A percentile compares a stretch with the other conserved stretches of the same genome.
phyloP scores from a whole-genome alignment of 2,797 vertebrate species.

The Antrozous pallidus region DNA sequence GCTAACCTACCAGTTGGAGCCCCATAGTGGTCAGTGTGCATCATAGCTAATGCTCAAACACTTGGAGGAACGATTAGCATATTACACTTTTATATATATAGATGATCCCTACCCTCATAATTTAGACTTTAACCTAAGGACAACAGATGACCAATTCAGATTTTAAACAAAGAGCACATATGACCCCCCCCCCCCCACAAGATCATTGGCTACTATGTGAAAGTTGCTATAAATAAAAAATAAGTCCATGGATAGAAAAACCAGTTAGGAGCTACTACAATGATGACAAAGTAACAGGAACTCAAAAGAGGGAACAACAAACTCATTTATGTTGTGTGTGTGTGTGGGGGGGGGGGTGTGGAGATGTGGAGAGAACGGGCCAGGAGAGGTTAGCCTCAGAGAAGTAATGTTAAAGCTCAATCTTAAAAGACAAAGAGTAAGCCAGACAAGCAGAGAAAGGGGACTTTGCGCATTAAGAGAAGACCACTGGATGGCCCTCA shows the following conservation, averaged over 20 bases:
- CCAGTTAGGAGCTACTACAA: background rate
- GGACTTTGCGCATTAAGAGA: background rate
- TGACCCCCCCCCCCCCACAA: too few species aligned
- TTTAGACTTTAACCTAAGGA: conserved; percentile 45
- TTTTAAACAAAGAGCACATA: background rate
- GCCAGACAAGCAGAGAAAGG: background rate
- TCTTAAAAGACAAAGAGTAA: background rate
- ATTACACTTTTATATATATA: too few species aligned
- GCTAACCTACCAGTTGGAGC: too few species aligned
- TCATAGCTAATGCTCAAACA: too few species aligned
- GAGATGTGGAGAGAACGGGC: too few species aligned
- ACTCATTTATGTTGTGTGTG: background rate
- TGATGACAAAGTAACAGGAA: background rate
- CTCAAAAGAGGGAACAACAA: background rate
- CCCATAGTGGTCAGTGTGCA: too few species aligned
- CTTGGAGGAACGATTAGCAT: too few species aligned
- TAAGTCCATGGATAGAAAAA: background rate
- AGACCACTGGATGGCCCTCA: background rate
- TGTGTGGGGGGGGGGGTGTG: background rate
- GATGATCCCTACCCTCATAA: background rate
- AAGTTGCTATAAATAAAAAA: conserved; percentile 11
- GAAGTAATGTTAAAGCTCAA: background rate
- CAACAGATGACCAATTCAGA: background rate
- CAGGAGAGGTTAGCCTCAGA: background rate
- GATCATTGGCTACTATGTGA: background rate